Evolutionary conservation across 1,140 invertebrate species (phyloP), one percentile per base, ranked within the genome.

Genomic region (Rhizoglyphus robini): DNA sequence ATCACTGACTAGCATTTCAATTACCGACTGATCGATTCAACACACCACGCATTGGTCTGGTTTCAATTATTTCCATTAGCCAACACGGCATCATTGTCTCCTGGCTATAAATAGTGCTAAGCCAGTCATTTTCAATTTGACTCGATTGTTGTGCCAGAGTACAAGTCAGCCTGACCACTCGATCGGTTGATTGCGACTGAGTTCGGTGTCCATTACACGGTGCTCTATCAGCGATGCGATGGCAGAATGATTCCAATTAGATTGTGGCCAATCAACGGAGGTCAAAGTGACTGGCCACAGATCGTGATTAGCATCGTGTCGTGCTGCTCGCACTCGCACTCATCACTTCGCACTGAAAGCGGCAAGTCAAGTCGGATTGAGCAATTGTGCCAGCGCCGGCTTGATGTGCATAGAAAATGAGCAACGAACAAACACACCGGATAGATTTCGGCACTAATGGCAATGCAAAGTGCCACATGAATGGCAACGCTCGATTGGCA

Each of bases 341-440:
- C 51, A 54, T 27, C 51, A 8, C 8, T 54, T 25, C 51, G 51
- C 41, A 46, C 41, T 46, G 15, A 46, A 23, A 15, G 41, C 41
- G 41, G 23, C 15, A 23, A 46, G 41, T 46, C 41, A 46, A 23
- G 15, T 46, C 23, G 41, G 41, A 54, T 54, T 54, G 51, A 54
- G 51, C 51, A 54, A 54, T 54, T 54, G 51, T 54, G 51, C 20
- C 15, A 23, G 8, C 36, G 36, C 18, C 36, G 36, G 36, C 36
- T 54, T 54, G 51, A 54, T 54, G 51, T 54, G 51, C 51, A 54
- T 54, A 54, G 51, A 54, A 54, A 54, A 54, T 54, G 51, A 54
- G 51, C 51, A 54, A 54, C 8, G 8, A 41, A 41, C 36, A 41
- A 41, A 41, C 36, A 11, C 36, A 54, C 51, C 51, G 51, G 51